Conservation (phyloP, 35 echinoderm and acorn worm species). For the Holothuria glaberrima region DNA sequence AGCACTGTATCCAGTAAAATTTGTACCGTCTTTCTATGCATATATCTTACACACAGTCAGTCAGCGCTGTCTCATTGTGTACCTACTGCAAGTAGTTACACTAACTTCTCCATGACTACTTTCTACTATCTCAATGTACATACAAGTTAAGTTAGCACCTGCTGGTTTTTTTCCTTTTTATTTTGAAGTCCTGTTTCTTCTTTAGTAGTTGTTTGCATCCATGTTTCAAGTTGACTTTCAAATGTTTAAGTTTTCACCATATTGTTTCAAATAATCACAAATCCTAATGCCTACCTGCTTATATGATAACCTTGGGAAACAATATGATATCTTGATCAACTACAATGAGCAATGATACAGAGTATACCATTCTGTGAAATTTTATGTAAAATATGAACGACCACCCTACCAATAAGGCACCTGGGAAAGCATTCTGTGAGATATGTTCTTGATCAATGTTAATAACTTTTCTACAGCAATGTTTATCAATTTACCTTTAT, state of each 20-base stretch:
- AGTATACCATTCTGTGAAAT: neutral
- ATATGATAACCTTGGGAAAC: neutral
- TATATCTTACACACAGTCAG: too few species aligned
- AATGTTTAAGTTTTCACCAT: neutral
- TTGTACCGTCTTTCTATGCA: too few species aligned
- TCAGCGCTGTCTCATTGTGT: too few species aligned
- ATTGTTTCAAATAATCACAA: conserved; percentile 3
- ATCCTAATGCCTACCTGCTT: neutral
- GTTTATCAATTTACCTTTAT: neutral
- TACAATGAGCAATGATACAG: neutral
- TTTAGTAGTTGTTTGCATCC: neutral
- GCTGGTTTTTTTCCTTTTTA: neutral
- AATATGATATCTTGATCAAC: neutral
- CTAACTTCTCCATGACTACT: neutral
- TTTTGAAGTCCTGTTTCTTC: neutral
- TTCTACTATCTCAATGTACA: neutral
- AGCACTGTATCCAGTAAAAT: too few species aligned
- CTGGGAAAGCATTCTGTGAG: neutral
- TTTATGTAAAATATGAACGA: neutral
- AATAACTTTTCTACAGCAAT: neutral
- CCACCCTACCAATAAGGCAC: neutral
- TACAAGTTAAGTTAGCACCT: neutral
- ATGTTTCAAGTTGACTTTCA: neutral
- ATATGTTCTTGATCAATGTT: neutral
- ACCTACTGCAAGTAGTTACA: neutral